These are phyloP conservation scores for Alectoris magna DNA, from an alignment of 2,797 vertebrate genomes.

Conservation along the genomic window DNA sequence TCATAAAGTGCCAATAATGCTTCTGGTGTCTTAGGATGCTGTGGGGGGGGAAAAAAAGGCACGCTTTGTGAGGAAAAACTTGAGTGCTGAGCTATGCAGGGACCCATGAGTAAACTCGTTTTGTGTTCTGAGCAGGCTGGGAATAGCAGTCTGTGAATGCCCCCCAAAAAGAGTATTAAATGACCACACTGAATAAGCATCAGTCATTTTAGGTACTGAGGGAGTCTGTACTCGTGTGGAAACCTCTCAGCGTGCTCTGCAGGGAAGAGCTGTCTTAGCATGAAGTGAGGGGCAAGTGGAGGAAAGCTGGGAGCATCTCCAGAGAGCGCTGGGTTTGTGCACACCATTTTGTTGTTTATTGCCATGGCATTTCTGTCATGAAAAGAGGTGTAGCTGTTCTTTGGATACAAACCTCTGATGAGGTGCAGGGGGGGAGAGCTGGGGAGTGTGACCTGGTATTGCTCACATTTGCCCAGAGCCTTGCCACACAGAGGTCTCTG, in stretches of 20 bases:
- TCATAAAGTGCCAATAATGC: conserved; percentile 15
- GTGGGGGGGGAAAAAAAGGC: background rate
- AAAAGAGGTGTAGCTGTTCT: background rate
- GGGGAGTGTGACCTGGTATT: background rate
- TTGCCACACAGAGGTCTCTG: accelerated
- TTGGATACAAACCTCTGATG: background rate
- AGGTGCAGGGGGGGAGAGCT: background rate
- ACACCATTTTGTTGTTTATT: background rate
- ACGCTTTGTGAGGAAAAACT: conserved; percentile 29
- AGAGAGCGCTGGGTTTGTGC: background rate
- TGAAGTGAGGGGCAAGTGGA: background rate
- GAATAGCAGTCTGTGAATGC: background rate
- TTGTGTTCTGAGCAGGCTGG: conserved; percentile 12
- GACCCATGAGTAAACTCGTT: background rate
- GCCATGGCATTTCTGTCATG: background rate
- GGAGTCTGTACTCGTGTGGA: background rate
- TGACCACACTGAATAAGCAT: background rate
- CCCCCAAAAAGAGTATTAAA: background rate
- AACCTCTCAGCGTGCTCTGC: background rate
- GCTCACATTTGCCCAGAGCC: background rate
- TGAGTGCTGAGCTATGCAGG: background rate
- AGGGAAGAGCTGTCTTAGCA: background rate
- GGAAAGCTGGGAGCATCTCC: background rate
- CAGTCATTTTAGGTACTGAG: background rate
- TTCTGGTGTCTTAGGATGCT: background rate